Evolutionary conservation across 1,140 invertebrate species (phyloP).

Genomic region (Neodiprion pinetum): DNA sequence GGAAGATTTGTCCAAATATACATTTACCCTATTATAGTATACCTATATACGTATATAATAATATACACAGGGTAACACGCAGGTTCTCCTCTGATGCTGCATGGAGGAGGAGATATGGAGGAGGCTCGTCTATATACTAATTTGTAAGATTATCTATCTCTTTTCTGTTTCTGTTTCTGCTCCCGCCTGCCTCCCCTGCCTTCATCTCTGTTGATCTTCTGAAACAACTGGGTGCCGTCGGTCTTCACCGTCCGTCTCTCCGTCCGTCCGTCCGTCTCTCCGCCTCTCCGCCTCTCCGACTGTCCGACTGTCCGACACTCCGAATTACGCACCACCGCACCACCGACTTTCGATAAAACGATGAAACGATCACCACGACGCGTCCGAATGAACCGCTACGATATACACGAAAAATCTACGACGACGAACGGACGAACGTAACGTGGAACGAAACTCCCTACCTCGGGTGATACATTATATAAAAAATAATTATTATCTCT

Average conservation of each 20-base stretch:
- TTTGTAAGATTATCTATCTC: conserved; percentile 60
- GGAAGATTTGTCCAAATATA: no score
- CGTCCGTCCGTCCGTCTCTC: conserved; percentile 57
- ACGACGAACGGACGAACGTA: not conserved
- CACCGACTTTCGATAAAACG: conserved; percentile 16
- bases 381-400: not conserved
- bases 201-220: conserved; percentile 61
- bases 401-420: not conserved
- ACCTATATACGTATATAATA: not conserved
- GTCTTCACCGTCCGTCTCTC: conserved; percentile 61
- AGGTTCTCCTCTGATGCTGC: not conserved
- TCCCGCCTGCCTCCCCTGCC: conserved; percentile 61
- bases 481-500: no score
- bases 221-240: conserved; percentile 62
- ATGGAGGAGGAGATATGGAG: conserved; percentile 27
- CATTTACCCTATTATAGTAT: no score
- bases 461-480: no score
- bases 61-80: conserved; percentile 1
- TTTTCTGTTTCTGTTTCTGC: conserved; percentile 63
- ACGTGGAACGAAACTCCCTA: no score
- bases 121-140: conserved; percentile 51
- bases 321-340: conserved; percentile 10
- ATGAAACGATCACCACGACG: not conserved
- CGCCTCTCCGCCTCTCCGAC: conserved; percentile 4
- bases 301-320: conserved; percentile 17